Evolutionary conservation across 2,797 vertebrate genomes (phyloP), one percentile per base, ranked within the genome.

Genomic region (Cossypha caffra): DNA sequence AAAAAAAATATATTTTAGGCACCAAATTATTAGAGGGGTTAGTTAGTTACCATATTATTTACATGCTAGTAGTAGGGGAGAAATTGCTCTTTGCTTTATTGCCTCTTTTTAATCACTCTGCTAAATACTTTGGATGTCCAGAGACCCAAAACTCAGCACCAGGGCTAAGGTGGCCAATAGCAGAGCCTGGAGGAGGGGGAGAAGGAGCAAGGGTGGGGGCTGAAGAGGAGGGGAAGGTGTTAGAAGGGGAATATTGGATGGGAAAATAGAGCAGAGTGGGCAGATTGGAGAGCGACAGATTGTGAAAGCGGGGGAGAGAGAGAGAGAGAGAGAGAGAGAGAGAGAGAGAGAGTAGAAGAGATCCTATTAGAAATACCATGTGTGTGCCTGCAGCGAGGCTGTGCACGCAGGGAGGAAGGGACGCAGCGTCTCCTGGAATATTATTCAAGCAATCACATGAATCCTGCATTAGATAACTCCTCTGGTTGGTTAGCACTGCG

Each of bases 211-310:
- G 61, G 51, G 23, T 29, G 83, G 68, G 90, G 94, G 82, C 64
- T 94, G 93, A 17, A 51, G 47, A 78, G 92, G 82, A 92, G 91
- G 86, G 92, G 91, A 94, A 95, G 54, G 95, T 93, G 94, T 85
- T 89, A 67, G 73, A 80, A 76, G 91, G 92, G 93, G 88, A 89
- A 95, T 89, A 50, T 92, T 95, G 93, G 93, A 96, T 92, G 89
- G 96, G 94, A 96, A 97, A 96, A 95, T 94, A 94, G 93, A 95
- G 90, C 94, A 90, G 93, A 95, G 96, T 88, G 95, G 93, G 93
- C 90, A 96, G 95, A 96, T 96, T 95, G 95, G 94, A 96, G 92
- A 95, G 92, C 71, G 95, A 96, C 90, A 96, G 95, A 96, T 95
- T 95, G 95, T 84, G 94, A 94, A 93, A 95, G 95, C 91, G 85